phyloP scores from a whole-genome alignment of 2,888 invertebrate species.

The Trachelus tabidus region DNA sequence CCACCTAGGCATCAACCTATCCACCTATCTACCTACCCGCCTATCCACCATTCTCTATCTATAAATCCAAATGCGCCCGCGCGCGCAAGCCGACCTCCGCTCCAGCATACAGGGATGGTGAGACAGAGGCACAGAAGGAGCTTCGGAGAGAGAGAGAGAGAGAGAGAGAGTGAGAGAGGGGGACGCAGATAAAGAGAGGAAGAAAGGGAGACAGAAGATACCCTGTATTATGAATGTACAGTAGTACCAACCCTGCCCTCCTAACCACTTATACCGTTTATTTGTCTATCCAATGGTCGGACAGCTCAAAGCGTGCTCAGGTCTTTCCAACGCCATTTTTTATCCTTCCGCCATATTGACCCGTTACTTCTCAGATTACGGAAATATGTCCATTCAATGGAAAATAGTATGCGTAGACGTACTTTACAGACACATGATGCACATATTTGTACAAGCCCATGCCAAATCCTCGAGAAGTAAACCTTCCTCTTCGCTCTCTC shows the following conservation, averaged over 20 bases:
- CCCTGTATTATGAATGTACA: background rate
- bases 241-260: background rate
- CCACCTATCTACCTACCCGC: conserved; percentile 1
- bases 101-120: too few relatives aligned
- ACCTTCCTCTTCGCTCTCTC: too few relatives aligned
- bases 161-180: background rate
- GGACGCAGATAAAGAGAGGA: background rate
- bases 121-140: too few relatives aligned
- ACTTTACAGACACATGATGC: too few relatives aligned
- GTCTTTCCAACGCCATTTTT: conserved; percentile 47
- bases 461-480: too few relatives aligned
- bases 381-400: conserved; percentile 6
- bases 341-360: conserved; percentile 1
- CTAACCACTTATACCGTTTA: conserved; percentile 38
- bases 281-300: conserved; percentile 59
- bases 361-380: conserved; percentile 26
- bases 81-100: too few relatives aligned
- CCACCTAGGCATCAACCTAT: background rate
- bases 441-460: too few relatives aligned
- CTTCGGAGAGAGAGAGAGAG: background rate
- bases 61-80: too few relatives aligned
- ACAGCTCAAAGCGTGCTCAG: conserved; percentile 57
- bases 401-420: too few relatives aligned
- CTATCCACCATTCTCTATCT: background rate
- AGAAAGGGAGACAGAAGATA: too few relatives aligned